Evolutionary conservation across 2,797 vertebrate species (phyloP), one percentile per base, ranked within the genome.

Genomic region (Cynodonichthys magdalenae): DNA sequence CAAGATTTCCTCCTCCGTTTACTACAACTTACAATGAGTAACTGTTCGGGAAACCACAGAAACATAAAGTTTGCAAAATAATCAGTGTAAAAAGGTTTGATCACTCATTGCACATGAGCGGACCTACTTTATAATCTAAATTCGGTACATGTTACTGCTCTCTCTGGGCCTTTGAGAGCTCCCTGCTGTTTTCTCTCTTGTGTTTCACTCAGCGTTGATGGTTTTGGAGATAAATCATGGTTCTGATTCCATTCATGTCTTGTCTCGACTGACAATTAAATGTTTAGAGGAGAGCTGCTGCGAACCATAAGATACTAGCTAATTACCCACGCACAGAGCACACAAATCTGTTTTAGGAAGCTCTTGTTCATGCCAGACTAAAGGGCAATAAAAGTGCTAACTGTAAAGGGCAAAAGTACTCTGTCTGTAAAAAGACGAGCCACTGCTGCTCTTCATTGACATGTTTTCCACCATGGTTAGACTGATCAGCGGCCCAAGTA

Each of bases 381-480:
- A 74, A 58, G 66, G 59, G 28, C 56, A 64, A 52, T n/a, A 50
- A 44, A 58, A 31, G 56, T 74, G 66, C 48, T 27, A 82, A 78
- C 81, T 75, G 66, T 52, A 74, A 82, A 85, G 73, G 81, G 66
- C 66, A 77, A 68, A 78, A 71, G 72, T 74, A 70, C 51, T 60
- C 63, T 80, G 74, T 75, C 76, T 69, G 61, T 59, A 52, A 60
- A 47, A 44, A 50, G 53, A 57, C 51, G 60, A 71, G 66, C 78
- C 29, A 61, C 64, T 15, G 15, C 69, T 71, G 70, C 59, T 41
- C 57, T 61, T 79, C 81, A 87, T 73, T 82, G 84, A 82, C 79
- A 86, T 84, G 83, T 84, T 87, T 87, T 86, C 78, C 71, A 78
- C 65, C 68, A 28, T 66, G 74, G 75, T 86, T 84, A 68, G 73